Evolutionary conservation across 2,113 vertebrate genomes (phyloP), one percentile per base, ranked within the genome.

Genomic region (Sclerurus mexicanus): DNA sequence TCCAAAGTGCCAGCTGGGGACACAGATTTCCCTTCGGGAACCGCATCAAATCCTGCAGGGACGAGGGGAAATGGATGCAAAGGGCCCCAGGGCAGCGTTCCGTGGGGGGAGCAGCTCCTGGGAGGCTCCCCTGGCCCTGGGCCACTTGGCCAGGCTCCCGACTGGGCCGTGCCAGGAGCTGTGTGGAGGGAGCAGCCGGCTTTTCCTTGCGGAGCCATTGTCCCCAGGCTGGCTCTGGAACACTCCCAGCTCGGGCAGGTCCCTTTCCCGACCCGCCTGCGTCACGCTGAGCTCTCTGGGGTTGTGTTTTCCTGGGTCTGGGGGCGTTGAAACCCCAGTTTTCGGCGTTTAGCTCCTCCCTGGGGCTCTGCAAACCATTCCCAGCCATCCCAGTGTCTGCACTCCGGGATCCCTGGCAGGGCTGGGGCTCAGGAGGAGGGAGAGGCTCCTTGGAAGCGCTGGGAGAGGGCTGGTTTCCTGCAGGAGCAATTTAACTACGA

Each of bases 1-100:
- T 46, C 49, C 0, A 0, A 2, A 10, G 20, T 14, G 1, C 50
- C 17, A 2, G 8, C 10, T 2, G 0, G 75, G 3, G n/a, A 0
- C 2, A 4, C 72, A 13, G 4, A 4, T 1, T 18, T 10, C 10
- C 2, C 0, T 1, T 1, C 3, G 6, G 12, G 12, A 42, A 42
- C 40, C 14, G 40, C 40, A 42, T 42, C 18, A 1, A 5, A 13
- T 39, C 25, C 46, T 35, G 16, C 30, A 17, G 27, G 52, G 44
- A 11, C 2, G 5, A 6, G 37, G 60, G 68, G 2, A 9, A 7
- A 24, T 0, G 12, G 28, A 5, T 7, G 0, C 23, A 16, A 15
- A 16, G 12, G 39, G 60, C 28, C 55, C 60, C 23, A 18, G 0
- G 0, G 59, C 4, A 42, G 82, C 10, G 0, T 62, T 16, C 4